These are phyloP conservation scores for Meriones unguiculatus DNA, from an alignment of 2,113 vertebrate genomes.

Conservation along the genomic window DNA sequence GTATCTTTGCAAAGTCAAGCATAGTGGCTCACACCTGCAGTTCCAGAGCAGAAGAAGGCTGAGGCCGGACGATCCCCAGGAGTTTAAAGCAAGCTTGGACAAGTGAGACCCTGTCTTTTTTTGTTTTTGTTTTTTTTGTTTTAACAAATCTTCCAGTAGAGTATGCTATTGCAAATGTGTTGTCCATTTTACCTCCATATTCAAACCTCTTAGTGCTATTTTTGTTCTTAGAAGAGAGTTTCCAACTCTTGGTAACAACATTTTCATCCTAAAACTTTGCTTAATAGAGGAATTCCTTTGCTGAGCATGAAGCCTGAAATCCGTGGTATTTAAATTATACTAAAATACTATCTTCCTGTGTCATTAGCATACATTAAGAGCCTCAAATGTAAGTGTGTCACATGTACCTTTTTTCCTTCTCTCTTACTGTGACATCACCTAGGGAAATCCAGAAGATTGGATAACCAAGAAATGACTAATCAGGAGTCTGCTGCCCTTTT, in stretches of 20 bases:
- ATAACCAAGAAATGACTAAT: slow-evolving; percentile 79
- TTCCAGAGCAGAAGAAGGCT: not conserved
- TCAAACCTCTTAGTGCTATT: slow-evolving; percentile 30
- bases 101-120: not conserved
- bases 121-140: not conserved
- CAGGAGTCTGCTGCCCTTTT: slow-evolving; percentile 73
- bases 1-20: not conserved
- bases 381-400: slow-evolving; percentile 68
- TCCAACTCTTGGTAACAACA: not conserved
- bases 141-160: not conserved
- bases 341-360: not conserved
- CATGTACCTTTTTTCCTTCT: slow-evolving; percentile 70
- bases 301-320: not conserved
- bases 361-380: slow-evolving; percentile 53
- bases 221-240: not conserved
- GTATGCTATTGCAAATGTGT: slow-evolving; percentile 2
- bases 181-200: not conserved
- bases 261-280: not conserved
- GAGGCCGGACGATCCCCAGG: not conserved
- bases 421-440: slow-evolving; percentile 76
- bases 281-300: slow-evolving; percentile 29
- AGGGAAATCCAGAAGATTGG: slow-evolving; percentile 81
- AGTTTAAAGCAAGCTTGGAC: not conserved
- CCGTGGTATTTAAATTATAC: slow-evolving; percentile 19
- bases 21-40: not conserved